Percentiles rank a stretch among this genome's conserved stretches.
These are phyloP conservation scores for Hystrix cristata DNA, from an alignment of 2,113 vertebrate species.

Conservation along the genomic window DNA sequence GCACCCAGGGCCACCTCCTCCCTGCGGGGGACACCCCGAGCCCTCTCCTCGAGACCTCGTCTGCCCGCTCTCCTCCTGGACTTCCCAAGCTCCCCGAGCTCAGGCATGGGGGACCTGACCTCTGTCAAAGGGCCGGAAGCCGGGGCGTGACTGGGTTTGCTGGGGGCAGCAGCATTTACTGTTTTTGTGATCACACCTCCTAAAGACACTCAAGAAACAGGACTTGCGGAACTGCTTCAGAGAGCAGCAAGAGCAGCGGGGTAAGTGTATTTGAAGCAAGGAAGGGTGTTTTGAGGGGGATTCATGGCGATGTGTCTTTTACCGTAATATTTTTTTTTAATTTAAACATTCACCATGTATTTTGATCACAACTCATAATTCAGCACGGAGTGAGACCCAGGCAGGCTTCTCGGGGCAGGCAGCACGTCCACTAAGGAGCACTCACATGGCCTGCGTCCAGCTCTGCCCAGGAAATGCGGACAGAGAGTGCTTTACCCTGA, in stretches of 20 bases:
- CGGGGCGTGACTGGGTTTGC: neutral
- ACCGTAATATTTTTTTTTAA: neutral
- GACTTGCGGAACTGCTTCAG: neutral
- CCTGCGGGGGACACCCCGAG: no score
- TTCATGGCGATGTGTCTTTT: neutral
- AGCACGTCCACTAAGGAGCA: neutral
- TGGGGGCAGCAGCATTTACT: neutral
- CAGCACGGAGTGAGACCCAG: neutral
- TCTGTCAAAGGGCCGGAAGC: no score
- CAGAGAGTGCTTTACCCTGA: no score
- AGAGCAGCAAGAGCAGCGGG: neutral
- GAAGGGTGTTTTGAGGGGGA: neutral
- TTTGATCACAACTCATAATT: neutral
- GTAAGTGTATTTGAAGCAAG: neutral
- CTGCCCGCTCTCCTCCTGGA: no score
- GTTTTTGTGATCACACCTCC: neutral
- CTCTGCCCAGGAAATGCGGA: neutral
- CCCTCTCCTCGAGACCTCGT: no score
- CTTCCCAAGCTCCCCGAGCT: no score
- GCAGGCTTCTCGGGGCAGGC: neutral
- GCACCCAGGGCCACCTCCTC: no score
- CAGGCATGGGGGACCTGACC: no score
- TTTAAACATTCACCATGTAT: neutral
- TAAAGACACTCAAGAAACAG: neutral
- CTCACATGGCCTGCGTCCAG: fast-evolving